Conservation (phyloP, 64 coral and sea anemone genomes). For the Pocillopora damicornis region DNA sequence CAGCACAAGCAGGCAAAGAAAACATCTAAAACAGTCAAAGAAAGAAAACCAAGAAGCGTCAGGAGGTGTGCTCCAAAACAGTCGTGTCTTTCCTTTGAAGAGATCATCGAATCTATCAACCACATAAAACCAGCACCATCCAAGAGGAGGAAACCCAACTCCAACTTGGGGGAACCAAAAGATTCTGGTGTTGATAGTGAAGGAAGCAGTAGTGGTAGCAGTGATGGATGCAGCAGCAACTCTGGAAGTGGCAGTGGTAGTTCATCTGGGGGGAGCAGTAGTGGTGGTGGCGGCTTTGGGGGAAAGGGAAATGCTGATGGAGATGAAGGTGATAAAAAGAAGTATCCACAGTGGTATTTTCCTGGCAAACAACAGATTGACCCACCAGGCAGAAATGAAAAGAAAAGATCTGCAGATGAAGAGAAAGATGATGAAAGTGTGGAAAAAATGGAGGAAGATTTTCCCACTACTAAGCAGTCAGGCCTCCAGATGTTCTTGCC, state of each 20-base stretch:
- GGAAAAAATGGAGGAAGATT: constrained; percentile 22
- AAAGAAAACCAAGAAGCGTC: not conserved
- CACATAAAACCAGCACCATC: not conserved
- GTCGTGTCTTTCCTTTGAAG: not conserved
- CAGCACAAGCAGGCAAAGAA: not conserved
- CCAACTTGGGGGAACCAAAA: not conserved
- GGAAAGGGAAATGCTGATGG: not conserved
- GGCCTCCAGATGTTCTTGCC: not conserved
- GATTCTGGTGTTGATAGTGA: not conserved
- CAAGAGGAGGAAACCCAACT: not conserved
- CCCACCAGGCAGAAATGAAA: not conserved
- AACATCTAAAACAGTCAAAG: not conserved
- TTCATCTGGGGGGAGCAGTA: not conserved
- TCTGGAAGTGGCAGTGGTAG: constrained; percentile 1
- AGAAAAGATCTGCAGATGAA: not conserved
- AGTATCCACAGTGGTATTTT: not conserved
- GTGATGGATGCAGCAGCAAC: not conserved
- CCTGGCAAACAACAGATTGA: not conserved
- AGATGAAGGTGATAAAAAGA: not conserved
- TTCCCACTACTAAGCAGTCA: not conserved
- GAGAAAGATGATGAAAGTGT: not conserved
- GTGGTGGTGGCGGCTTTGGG: not conserved
- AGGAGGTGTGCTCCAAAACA: not conserved
- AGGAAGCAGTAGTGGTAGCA: not conserved
- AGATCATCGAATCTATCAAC: not conserved